A percentile compares a stretch with the other conserved stretches of the same genome.
Conservation (phyloP, 2,888 invertebrate species). For the Nemapogon koenigi region DNA sequence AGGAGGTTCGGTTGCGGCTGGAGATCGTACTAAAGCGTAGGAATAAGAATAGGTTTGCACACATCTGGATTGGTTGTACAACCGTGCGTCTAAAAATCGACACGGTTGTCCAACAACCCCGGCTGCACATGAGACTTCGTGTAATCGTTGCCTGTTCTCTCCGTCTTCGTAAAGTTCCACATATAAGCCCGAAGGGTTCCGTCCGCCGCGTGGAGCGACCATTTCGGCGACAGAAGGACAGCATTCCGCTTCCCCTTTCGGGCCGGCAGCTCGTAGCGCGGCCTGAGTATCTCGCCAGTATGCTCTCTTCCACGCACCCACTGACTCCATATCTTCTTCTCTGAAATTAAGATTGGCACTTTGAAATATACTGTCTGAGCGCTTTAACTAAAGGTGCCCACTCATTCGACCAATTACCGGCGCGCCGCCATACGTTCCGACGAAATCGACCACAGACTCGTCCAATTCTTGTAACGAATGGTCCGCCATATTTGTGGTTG, state of each 20-base stretch:
- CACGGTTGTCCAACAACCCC: conserved; percentile 77
- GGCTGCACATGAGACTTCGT: conserved; percentile 79
- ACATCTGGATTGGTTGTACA: conserved; percentile 76
- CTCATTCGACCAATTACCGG: too few relatives aligned
- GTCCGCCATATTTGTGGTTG: too few relatives aligned
- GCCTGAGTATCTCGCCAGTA: conserved; percentile 71
- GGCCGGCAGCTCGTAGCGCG: conserved; percentile 54
- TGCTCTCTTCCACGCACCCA: conserved; percentile 58
- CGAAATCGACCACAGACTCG: too few relatives aligned
- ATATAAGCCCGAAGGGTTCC: conserved; percentile 73
- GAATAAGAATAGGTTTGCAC: conserved; percentile 84
- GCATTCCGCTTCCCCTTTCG: conserved; percentile 66
- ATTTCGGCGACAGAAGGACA: conserved; percentile 82
- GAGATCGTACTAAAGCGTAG: conserved; percentile 80
- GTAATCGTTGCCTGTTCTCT: conserved; percentile 73
- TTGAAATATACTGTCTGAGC: too few relatives aligned
- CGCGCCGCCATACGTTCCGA: too few relatives aligned
- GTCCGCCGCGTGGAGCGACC: conserved; percentile 79
- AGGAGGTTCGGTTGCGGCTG: conserved; percentile 40
- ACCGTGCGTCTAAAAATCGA: conserved; percentile 73
- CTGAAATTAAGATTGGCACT: conserved; percentile 34
- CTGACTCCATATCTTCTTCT: conserved; percentile 47
- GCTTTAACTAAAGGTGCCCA: too few relatives aligned
- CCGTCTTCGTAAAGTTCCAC: conserved; percentile 79
- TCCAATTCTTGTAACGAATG: too few relatives aligned